A percentile compares a stretch with the other conserved stretches of the same genome.
phyloP scores from a whole-genome alignment of 2,113 vertebrate species.

The Ardeotis arabs region DNA sequence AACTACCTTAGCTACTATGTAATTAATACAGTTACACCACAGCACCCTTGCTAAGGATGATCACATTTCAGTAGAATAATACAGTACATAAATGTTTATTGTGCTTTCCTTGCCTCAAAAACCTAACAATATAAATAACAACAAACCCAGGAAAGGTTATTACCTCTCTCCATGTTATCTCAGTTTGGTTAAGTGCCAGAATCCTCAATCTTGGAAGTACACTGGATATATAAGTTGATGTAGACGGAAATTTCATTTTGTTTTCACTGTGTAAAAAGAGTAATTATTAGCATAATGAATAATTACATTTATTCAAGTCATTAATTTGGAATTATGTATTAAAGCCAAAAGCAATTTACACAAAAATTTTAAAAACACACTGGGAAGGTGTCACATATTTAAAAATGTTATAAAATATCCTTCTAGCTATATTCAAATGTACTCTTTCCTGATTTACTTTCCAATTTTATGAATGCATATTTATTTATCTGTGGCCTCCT shows the following conservation, averaged over 20 bases:
- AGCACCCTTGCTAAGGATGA: neutral
- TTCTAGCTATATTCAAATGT: neutral
- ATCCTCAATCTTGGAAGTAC: constrained; percentile 80
- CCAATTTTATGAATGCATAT: neutral
- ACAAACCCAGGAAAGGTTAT: neutral
- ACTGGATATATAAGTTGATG: constrained; percentile 8
- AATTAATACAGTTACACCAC: neutral
- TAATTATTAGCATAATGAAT: neutral
- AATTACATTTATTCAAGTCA: neutral
- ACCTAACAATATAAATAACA: neutral
- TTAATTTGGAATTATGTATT: neutral
- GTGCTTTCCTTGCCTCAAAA: neutral
- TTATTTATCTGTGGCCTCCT: neutral
- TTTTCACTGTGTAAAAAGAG: constrained; percentile 80
- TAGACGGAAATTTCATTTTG: constrained; percentile 77
- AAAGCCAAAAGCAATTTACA: neutral
- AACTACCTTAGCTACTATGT: rapidly evolving
- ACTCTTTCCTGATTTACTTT: neutral
- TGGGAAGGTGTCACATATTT: neutral
- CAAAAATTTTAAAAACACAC: neutral
- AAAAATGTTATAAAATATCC: neutral
- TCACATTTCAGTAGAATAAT: neutral
- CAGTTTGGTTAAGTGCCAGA: constrained; percentile 84
- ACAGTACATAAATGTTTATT: neutral
- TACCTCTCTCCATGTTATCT: constrained; percentile 92